These are phyloP conservation scores for Rhingia rostrata DNA, from an alignment of 2,888 invertebrate genomes.

Conservation along the genomic window DNA sequence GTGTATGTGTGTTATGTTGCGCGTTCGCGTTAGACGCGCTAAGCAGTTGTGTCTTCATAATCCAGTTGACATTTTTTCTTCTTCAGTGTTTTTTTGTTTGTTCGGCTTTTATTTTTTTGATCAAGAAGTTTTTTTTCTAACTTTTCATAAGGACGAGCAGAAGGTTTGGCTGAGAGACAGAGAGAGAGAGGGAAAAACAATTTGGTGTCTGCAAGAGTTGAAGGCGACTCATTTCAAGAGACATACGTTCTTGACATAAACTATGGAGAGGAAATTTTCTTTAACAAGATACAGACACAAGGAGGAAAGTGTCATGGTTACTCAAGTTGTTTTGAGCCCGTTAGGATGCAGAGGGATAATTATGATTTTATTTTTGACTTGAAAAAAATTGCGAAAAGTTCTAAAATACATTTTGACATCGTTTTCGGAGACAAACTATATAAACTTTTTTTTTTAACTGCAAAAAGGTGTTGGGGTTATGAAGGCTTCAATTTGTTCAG, in stretches of 20 bases:
- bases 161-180: slow-evolving; percentile 24
- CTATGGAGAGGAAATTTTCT: slow-evolving; percentile 31
- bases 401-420: no score
- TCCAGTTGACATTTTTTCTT: slow-evolving; percentile 61
- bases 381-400: no score
- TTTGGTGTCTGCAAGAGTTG: slow-evolving; percentile 60
- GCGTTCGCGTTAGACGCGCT: slow-evolving; percentile 26
- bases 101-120: slow-evolving; percentile 7
- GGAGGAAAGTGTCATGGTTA: slow-evolving; percentile 31
- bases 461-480: no score
- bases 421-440: no score
- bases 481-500: no score
- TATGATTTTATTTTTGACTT: no score
- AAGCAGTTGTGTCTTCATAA: slow-evolving; percentile 72
- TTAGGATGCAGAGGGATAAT: no score
- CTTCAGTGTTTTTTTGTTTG: background rate
- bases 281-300: background rate
- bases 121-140: slow-evolving; percentile 51
- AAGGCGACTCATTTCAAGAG: slow-evolving; percentile 52
- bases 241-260: slow-evolving; percentile 69
- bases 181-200: slow-evolving; percentile 20
- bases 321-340: slow-evolving; percentile 29
- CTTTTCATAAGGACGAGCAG: slow-evolving; percentile 29
- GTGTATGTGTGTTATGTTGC: slow-evolving; percentile 27
- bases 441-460: no score